Evolutionary conservation across 2,113 vertebrate species (phyloP).

Genomic region (Phylloscopus whistleri): DNA sequence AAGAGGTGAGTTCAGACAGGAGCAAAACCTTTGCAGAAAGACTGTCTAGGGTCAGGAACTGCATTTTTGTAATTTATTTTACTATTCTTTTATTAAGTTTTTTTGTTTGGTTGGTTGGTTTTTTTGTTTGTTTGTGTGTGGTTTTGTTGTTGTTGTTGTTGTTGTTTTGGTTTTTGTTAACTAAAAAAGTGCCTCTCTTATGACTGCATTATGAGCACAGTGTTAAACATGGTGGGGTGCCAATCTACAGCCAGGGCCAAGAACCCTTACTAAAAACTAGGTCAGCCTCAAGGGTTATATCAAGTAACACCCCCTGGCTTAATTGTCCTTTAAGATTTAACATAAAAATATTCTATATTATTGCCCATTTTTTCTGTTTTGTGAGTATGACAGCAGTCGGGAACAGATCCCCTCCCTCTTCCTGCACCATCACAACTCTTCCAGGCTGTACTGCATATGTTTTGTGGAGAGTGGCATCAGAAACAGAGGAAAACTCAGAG

Average conservation of each 20-base stretch:
- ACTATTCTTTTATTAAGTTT: background rate
- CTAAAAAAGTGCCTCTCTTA: background rate
- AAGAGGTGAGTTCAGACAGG: background rate
- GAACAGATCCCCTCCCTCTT: background rate
- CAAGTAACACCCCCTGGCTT: background rate
- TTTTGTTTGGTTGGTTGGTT: no score
- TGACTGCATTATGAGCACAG: background rate
- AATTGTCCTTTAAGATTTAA: background rate
- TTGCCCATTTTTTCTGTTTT: background rate
- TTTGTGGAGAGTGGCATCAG: background rate
- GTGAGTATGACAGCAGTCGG: background rate
- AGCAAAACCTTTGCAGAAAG: background rate
- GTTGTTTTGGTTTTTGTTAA: background rate
- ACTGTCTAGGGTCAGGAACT: background rate
- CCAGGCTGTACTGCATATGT: background rate
- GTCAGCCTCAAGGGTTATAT: background rate
- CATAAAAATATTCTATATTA: background rate
- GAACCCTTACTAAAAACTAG: background rate
- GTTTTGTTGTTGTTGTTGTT: background rate
- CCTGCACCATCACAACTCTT: background rate
- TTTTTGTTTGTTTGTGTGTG: background rate
- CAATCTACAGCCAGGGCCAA: background rate
- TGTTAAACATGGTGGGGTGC: background rate
- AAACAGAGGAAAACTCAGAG: background rate
- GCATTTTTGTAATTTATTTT: background rate